Evolutionary conservation across 1,140 invertebrate species (phyloP).

Genomic region (Zaprionus gabonicus): DNA sequence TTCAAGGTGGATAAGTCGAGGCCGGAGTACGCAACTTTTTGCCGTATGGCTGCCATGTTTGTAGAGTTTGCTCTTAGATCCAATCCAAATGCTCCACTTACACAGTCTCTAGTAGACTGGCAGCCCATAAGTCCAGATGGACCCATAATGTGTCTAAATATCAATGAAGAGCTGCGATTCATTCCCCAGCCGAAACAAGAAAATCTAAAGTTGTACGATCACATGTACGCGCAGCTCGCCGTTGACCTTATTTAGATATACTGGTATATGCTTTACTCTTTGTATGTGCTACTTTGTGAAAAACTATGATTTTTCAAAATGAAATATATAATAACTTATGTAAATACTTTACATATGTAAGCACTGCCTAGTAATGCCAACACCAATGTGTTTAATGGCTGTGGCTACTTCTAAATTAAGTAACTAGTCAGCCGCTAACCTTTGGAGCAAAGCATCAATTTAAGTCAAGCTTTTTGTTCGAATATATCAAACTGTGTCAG

Average conservation of each 20-base stretch:
- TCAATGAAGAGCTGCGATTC: slow-evolving; percentile 75
- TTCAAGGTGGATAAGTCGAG: slow-evolving; percentile 77
- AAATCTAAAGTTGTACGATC: slow-evolving; percentile 68
- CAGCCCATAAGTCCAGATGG: slow-evolving; percentile 66
- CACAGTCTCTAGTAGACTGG: slow-evolving; percentile 69
- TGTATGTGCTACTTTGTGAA: too few species aligned
- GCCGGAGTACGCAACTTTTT: slow-evolving; percentile 74
- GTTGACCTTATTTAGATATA: slow-evolving; percentile 45
- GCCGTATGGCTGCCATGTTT: slow-evolving; percentile 84
- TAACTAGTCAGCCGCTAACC: too few species aligned
- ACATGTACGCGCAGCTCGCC: slow-evolving; percentile 40
- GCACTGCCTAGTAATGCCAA: neutral
- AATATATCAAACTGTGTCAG: slow-evolving; percentile 18
- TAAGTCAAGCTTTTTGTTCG: neutral
- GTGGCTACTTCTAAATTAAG: too few species aligned
- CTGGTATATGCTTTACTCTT: neutral
- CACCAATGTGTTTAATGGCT: neutral
- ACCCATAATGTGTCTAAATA: slow-evolving; percentile 79
- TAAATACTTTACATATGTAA: too few species aligned
- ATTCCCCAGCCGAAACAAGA: slow-evolving; percentile 81
- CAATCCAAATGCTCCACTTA: slow-evolving; percentile 66
- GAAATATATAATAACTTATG: neutral
- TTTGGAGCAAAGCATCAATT: neutral
- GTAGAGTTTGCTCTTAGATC: slow-evolving; percentile 82
- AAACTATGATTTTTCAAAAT: neutral